A percentile compares a stretch with the other conserved stretches of the same genome.
Conservation (phyloP, 2,797 vertebrate genomes). For the Emys orbicularis region DNA sequence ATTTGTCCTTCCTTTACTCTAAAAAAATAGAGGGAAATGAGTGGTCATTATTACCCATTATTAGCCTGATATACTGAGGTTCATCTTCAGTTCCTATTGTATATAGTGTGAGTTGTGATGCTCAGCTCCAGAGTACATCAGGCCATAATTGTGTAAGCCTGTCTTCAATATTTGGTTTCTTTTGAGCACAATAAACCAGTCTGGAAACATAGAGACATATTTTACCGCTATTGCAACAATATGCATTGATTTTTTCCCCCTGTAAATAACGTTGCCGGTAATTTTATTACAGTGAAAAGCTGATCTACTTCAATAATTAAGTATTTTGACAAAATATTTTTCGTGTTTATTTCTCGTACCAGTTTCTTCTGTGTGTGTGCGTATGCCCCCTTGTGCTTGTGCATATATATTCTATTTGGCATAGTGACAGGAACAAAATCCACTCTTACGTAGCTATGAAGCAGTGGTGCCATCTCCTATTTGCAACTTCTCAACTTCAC, state of each 20-base stretch:
- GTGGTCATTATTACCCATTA: not conserved
- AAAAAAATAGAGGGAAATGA: slow-evolving; percentile 1
- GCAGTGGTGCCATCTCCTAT: slow-evolving; percentile 22
- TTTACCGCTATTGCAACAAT: not conserved
- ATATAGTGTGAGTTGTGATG: not conserved
- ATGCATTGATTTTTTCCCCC: not conserved
- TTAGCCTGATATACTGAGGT: not conserved
- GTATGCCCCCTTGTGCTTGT: not conserved
- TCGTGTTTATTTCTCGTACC: not conserved
- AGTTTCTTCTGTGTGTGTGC: not conserved
- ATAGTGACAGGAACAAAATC: slow-evolving; percentile 2
- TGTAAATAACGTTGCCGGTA: not conserved
- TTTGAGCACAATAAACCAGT: not conserved
- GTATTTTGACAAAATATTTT: not conserved
- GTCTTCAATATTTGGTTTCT: not conserved
- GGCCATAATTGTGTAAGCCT: not conserved
- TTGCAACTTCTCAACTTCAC: slow-evolving; percentile 25
- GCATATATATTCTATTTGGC: not conserved
- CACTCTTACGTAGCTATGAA: slow-evolving; percentile 4
- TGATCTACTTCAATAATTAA: not conserved
- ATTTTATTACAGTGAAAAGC: slow-evolving; percentile 16
- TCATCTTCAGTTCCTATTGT: not conserved
- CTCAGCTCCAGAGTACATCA: not conserved
- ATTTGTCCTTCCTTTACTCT: not conserved
- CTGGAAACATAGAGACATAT: not conserved